Evolutionary conservation across 1,140 invertebrate genomes (phyloP), one percentile per base, ranked within the genome.

Genomic region (Mya arenaria): DNA sequence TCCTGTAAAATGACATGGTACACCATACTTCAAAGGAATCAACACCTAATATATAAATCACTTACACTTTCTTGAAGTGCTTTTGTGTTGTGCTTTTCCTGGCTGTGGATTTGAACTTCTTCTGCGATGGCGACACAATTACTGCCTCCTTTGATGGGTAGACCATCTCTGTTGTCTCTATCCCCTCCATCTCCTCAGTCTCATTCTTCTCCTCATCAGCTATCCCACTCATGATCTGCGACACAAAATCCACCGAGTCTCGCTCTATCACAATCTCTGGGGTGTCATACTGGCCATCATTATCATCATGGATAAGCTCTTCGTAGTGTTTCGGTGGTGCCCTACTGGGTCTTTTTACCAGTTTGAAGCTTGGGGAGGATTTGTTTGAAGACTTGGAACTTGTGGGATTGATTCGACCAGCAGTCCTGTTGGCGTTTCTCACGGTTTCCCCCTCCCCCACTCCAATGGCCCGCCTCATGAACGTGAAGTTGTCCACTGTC

Each of bases 21-120:
- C n/a, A n/a, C n/a, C n/a, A n/a, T n/a, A n/a, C n/a, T n/a, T n/a
- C n/a, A n/a, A n/a, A n/a, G 23, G 10, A 62, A 39, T 62, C 17
- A 44, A 17, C 63, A 41, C 37, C 23, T 28, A 6, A 28, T 6
- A 13, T 10, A 48, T 30, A 17, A 10, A 13, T 44, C 39, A 62
- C 48, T 75, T 55, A 58, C 72, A n/a, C n/a, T n/a, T 74, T 44
- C 56, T 69, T 84, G 41, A 74, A 80, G 36, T 41, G 52, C 69
- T 88, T 84, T 55, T 84, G 89, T 13, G 84, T 90, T 48, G 89
- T 90, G 72, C 89, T 90, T 71, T 90, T 90, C 6, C 89, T 75
- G 44, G 89, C 89, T 30, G 88, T 89, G 15, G 88, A 58, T 63
- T 89, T 90, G 36, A 62, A 62, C 58, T 72, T 80, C 60, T 73